Evolutionary conservation across 2,797 vertebrate genomes (phyloP).

Genomic region (Tenualosa ilisha): DNA sequence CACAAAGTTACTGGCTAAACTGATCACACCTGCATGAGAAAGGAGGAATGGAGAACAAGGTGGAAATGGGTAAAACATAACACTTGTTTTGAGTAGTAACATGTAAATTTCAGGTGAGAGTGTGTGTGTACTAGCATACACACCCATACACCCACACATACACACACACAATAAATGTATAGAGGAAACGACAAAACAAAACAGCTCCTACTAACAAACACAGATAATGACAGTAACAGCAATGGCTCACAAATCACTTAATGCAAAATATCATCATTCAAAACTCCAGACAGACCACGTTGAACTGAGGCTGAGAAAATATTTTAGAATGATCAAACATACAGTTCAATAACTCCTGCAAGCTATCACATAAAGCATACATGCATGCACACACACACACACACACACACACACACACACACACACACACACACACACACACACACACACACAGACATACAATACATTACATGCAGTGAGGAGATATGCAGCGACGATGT

Average conservation of each 20-base stretch:
- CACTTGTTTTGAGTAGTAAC: background rate
- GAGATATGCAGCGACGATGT: constrained; percentile 91
- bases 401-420: constrained; percentile 30
- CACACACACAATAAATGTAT: too few species aligned
- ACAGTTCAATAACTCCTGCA: background rate
- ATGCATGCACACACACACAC: background rate
- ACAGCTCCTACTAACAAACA: too few species aligned
- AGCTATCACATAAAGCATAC: background rate
- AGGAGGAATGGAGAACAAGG: constrained; percentile 24
- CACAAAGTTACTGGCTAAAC: constrained; percentile 89
- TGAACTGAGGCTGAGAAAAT: too few species aligned
- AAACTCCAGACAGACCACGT: background rate
- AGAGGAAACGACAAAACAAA: too few species aligned
- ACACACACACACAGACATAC: background rate
- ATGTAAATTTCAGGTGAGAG: too few species aligned
- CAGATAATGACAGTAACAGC: too few species aligned
- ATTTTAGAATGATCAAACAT: too few species aligned
- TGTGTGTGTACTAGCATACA: background rate
- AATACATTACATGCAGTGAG: constrained; percentile 88
- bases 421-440: background rate
- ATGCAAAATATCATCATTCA: background rate
- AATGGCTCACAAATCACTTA: too few species aligned
- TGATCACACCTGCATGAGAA: constrained; percentile 80
- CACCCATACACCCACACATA: too few species aligned
- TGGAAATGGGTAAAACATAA: background rate